Percentiles rank a stretch among this genome's conserved stretches.
phyloP scores from a whole-genome alignment of 2,113 vertebrate species.

The Peromyscus polionotus region DNA sequence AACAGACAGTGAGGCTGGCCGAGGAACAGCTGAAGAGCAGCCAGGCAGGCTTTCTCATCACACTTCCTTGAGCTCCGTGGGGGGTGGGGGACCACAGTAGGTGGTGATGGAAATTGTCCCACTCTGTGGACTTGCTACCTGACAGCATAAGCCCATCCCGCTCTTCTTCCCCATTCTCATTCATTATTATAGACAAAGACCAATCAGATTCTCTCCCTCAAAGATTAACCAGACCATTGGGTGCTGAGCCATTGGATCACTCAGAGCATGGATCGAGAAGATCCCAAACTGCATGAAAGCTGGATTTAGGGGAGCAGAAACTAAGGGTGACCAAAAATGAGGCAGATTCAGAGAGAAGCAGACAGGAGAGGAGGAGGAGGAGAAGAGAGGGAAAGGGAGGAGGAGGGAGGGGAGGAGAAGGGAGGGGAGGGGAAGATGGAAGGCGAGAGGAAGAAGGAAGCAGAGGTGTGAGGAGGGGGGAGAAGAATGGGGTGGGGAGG shows the following conservation, averaged over 20 bases:
- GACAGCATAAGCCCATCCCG: not conserved
- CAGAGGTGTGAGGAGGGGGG: not conserved
- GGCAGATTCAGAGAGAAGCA: constrained; percentile 23
- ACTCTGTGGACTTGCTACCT: not conserved
- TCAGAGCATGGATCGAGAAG: not conserved
- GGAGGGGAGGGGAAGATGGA: not conserved
- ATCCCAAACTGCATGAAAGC: not conserved
- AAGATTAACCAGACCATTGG: not conserved
- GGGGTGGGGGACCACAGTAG: not conserved
- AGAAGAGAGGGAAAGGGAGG: not conserved
- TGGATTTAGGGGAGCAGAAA: constrained; percentile 2
- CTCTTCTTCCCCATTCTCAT: not conserved
- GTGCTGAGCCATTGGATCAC: not conserved
- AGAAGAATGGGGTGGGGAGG: not conserved
- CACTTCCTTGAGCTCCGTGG: not conserved
- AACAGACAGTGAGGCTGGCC: not conserved
- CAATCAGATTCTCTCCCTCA: not conserved
- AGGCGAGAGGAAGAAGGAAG: not conserved
- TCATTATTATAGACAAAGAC: not conserved
- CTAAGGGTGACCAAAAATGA: not conserved
- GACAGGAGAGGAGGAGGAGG: not conserved
- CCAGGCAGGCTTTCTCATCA: not conserved
- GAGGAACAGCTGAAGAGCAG: not conserved
- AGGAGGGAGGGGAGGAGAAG: not conserved
- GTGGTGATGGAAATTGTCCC: not conserved